Base-by-base conservation (phyloP, 1,140 invertebrate genomes). In the Caenorhabditis tropicalis region DNA sequence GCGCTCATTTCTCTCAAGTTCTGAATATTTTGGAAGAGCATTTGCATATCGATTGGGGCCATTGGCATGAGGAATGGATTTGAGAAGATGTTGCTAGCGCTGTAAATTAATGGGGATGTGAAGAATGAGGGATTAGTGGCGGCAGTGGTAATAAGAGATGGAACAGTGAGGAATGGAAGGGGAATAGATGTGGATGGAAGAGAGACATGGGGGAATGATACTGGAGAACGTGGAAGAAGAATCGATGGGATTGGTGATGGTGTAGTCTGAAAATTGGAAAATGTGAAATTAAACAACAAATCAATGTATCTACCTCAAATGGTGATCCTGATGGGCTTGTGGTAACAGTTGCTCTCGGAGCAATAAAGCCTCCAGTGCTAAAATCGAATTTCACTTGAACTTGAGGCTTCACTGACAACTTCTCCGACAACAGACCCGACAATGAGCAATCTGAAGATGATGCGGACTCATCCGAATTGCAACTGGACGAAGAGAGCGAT, bases 251-350 rank as follows among this genome's bases (percentile, higher is more conserved):
- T 43, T 74, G 46, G 82, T 16, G 56, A 74, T 27, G 43, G 21
- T n/a, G n/a, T n/a, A 16, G 46, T 65, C 60, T 74, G 46, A 51
- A 46, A 74, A 39, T 36, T 58, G 29, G 49, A 56, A 6, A n/a
- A 12, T 46, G 1, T 46, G 1, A 46, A 16, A 4, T 46, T 16
- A 46, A 46, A 16, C 10, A 1, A 46, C 43, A n/a, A n/a, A n/a
- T n/a, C n/a, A n/a, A n/a, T n/a, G 5, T 19, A 19, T 19, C 5
- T 33, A 74, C 56, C 60, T 83, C 60, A 51, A 74, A 74, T 43
- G 82, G 74, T n/a, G 60, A 83, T 49, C 24, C 60, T 16, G 60
- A 43, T 51, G 58, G 82, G 39, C 60, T 83, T n/a, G 82, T 51
- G 39, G 27, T 33, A 16, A 36, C 51, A 48, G 33, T 51, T 33